Evolutionary conservation across 1,140 invertebrate genomes (phyloP), one percentile per base, ranked within the genome.

Genomic region (Oscheius sp.): DNA sequence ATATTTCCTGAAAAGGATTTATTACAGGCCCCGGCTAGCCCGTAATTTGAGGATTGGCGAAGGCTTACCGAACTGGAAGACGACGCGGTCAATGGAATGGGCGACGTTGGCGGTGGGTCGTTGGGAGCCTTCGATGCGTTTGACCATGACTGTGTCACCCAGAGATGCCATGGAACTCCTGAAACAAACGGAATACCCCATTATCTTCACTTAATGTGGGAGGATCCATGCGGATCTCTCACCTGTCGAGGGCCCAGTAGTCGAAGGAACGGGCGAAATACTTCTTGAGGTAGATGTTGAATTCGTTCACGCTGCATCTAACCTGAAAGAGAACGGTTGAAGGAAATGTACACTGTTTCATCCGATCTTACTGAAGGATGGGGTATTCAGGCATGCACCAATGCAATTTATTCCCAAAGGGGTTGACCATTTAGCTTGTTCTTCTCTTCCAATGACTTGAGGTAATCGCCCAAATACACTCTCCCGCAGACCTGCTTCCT

Each of bases 241-340:
- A 68, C 66, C 42, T 62, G 59, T 82, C 80, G 2, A 83, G 61
- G 10, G 80, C 81, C 81, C 81, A 82, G 13, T 77, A 77, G 69
- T 82, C 78, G 18, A 67, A 67, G 1, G 63, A 74, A 28, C 49
- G 58, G 26, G 74, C 67, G 63, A 70, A 82, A 46, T 80, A 82
- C 13, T 75, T 79, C 18, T 80, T 76, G 2, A 77, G 69, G 65
- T 80, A 77, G 20, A 62, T 67, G 61, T 78, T 81, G 80, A 79
- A 82, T 28, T 79, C 79, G 55, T 83, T 83, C 65, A 77, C 58
- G 38, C 63, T 76, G 26, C 73, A 72, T 61, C 79, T 61, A n/a
- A 82, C 77, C 65, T 82, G 49, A 38, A 76, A 18, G 42, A 45
- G 23, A 45, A 45, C 18, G 0, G 42, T 45, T 45, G 42, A 45